Evolutionary conservation across 2,113 vertebrate species (phyloP), one percentile per base, ranked within the genome.

Genomic region (Morone saxatilis): DNA sequence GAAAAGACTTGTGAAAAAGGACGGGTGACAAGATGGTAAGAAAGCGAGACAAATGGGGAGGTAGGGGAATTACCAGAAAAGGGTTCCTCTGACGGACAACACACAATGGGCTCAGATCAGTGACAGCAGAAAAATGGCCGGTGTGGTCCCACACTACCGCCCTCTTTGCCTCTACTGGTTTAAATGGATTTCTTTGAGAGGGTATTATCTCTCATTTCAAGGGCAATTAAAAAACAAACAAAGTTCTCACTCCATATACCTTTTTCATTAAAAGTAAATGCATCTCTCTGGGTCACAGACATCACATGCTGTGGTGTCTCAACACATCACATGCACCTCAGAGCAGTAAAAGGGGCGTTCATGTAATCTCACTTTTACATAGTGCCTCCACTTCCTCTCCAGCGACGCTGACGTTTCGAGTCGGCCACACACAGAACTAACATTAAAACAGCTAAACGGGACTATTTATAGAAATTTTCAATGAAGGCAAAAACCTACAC

Each of bases 41-140:
- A 90, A 78, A 90, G 90, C 69, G 83, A 87, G 88, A 88, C 66
- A 63, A 89, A 91, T 84, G 72, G 85, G 87, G 83, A 85, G 83
- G 75, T 81, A 82, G 90, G 89, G 87, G 90, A 85, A 90, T 81
- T 88, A 60, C 66, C 17, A 41, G 70, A 80, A 60, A 65, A 88
- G 85, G 92, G 94, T 89, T 86, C 67, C 82, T 83, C 56, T 87
- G 88, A 95, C 85, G 70, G 90, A 71, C 94, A 88, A 91, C 92
- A 54, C 69, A 77, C 80, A 91, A 79, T 59, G 25, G 91, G 88
- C 86, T 81, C 51, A 86, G 74, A 95, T 95, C 93, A 95, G 74
- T 72, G 93, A 95, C 94, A 86, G 88, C 79, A 88, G 77, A 63
- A 81, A 90, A 78, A 82, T 83, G 43, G 66, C 63, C 62, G 90